Percentiles rank a stretch among this genome's conserved stretches.
These are phyloP conservation scores for Poeciliopsis turneri DNA, from an alignment of 2,797 vertebrate genomes.

Conservation along the genomic window DNA sequence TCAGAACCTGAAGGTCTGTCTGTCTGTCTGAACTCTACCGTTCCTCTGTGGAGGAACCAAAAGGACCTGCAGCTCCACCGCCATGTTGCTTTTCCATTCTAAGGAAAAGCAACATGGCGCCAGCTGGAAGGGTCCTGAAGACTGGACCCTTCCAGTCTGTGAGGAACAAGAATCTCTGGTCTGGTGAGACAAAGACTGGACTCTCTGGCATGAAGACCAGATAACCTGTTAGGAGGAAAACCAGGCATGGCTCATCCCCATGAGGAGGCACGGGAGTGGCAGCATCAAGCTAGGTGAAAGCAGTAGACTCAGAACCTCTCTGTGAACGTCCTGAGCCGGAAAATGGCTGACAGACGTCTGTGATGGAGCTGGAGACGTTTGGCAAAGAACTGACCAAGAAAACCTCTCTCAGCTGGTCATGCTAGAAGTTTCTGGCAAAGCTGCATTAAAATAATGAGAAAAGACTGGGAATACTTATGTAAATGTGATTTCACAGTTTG, in stretches of 20 bases:
- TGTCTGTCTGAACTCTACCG: background rate
- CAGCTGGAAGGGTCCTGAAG: background rate
- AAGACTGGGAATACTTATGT: background rate
- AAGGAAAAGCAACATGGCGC: background rate
- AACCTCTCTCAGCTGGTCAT: background rate
- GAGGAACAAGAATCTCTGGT: background rate
- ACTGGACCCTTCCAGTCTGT: background rate
- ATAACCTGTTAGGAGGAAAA: background rate
- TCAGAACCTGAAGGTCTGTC: background rate
- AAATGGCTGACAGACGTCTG: background rate
- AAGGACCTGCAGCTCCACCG: background rate
- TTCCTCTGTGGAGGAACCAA: background rate
- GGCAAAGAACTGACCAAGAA: background rate
- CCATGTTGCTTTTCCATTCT: too few species aligned
- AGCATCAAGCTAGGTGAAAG: background rate
- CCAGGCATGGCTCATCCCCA: background rate
- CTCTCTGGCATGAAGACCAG: background rate
- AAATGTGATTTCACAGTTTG: background rate
- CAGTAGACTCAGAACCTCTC: background rate
- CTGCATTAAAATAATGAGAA: background rate
- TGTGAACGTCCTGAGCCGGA: background rate
- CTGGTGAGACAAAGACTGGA: background rate
- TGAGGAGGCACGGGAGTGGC: background rate
- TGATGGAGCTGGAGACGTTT: background rate
- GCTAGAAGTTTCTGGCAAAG: background rate